Evolutionary conservation across 2,888 invertebrate genomes (phyloP).

Genomic region (Drosophila bunnanda): DNA sequence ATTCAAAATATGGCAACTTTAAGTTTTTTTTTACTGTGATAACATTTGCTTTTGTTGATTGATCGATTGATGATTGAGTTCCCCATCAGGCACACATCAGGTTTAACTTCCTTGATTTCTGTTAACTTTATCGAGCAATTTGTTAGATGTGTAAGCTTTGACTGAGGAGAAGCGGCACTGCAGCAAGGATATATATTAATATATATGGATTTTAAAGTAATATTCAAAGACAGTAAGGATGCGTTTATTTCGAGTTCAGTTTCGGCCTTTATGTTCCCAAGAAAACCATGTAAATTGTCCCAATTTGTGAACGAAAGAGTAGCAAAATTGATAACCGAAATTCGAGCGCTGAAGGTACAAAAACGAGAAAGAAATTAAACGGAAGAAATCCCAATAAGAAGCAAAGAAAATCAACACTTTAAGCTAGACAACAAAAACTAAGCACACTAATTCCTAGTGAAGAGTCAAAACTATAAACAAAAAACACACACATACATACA

Average conservation of each 20-base stretch:
- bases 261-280: constrained; percentile 35
- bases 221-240: constrained; percentile 24
- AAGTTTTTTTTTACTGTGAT: constrained; percentile 82
- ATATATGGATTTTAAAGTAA: constrained; percentile 14
- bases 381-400: constrained; percentile 50
- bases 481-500: constrained; percentile 22
- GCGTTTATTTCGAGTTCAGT: constrained; percentile 55
- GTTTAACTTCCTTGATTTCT: constrained; percentile 43
- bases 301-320: constrained; percentile 57
- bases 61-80: constrained; percentile 26
- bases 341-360: constrained; percentile 85
- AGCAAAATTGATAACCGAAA: constrained; percentile 69
- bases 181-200: constrained; percentile 37
- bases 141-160: constrained; percentile 76
- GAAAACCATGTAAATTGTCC: constrained; percentile 56
- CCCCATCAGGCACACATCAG: constrained; percentile 30
- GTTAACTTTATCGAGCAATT: constrained; percentile 52
- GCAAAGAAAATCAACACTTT: constrained; percentile 25
- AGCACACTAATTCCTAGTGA: constrained; percentile 51
- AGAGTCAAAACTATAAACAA: constrained; percentile 46
- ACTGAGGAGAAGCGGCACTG: constrained; percentile 61
- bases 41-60: constrained; percentile 73
- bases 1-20: constrained; percentile 73
- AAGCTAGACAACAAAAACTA: constrained; percentile 47
- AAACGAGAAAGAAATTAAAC: constrained; percentile 56